Percentiles rank a stretch among this genome's conserved stretches.
These are phyloP conservation scores for Acarapis woodi DNA, from an alignment of 1,140 invertebrate species.

Conservation along the genomic window DNA sequence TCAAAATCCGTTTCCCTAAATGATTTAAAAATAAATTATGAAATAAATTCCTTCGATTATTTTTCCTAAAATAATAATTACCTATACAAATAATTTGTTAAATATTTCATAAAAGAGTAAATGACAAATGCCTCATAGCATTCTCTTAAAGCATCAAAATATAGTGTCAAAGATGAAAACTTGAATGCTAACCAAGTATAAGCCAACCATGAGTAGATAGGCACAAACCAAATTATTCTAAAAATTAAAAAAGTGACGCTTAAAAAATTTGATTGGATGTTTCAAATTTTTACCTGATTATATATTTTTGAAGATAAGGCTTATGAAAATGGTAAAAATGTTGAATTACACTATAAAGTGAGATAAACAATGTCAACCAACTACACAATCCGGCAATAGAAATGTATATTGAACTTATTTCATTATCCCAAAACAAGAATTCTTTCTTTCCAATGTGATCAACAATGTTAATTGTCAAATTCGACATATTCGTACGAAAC, in stretches of 20 bases:
- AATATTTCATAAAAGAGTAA: constrained; percentile 87
- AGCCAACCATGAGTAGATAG: constrained; percentile 9
- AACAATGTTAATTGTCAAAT: too few relatives aligned
- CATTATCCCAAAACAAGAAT: too few relatives aligned
- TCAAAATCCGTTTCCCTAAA: too few relatives aligned
- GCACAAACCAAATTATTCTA: constrained; percentile 4
- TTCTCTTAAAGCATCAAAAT: constrained; percentile 65
- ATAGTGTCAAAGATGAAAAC: constrained; percentile 46
- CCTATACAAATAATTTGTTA: constrained; percentile 57
- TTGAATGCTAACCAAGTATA: constrained; percentile 29
- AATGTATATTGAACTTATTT: constrained; percentile 14
- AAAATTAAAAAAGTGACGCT: constrained; percentile 44
- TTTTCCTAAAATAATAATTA: constrained; percentile 42
- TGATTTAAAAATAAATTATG: too few relatives aligned
- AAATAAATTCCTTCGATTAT: too few relatives aligned
- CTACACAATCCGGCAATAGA: constrained; percentile 69
- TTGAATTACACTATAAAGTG: constrained; percentile 73
- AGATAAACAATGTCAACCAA: constrained; percentile 58
- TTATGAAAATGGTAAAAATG: constrained; percentile 79
- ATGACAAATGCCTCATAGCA: constrained; percentile 73
- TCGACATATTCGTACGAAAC: too few relatives aligned
- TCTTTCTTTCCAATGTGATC: too few relatives aligned
- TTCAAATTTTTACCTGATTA: constrained; percentile 85
- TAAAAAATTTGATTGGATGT: constrained; percentile 84
- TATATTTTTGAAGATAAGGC: constrained; percentile 69